These are phyloP conservation scores for Plebejus melissa DNA, from an alignment of 2,888 invertebrate species.

Conservation along the genomic window DNA sequence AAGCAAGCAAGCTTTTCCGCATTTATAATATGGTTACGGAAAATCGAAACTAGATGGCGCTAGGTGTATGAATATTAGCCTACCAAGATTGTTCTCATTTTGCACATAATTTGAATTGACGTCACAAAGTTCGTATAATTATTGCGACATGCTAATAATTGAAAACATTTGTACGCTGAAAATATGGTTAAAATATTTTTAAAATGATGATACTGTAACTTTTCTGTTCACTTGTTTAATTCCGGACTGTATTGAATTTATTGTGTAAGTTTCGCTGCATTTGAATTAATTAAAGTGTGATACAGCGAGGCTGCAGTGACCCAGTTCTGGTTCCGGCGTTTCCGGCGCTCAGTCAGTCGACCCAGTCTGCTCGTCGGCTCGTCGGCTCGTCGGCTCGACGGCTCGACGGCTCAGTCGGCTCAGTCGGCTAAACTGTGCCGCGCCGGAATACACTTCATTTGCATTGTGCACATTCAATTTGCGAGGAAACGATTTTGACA, in stretches of 20 bases:
- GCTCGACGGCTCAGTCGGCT: background rate
- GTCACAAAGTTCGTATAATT: background rate
- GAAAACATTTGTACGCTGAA: background rate
- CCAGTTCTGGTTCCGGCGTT: constrained; percentile 19
- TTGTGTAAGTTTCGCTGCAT: background rate
- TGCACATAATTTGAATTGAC: background rate
- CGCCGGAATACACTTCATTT: constrained; percentile 15
- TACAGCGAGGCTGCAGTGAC: constrained; percentile 21
- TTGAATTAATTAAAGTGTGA: constrained; percentile 20
- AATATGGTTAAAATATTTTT: background rate
- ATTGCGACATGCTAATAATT: background rate
- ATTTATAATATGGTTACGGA: background rate
- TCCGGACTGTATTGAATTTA: background rate
- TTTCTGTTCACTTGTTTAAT: background rate
- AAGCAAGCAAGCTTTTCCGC: background rate
- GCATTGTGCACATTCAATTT: constrained; percentile 5
- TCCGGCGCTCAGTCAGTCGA: constrained; percentile 22
- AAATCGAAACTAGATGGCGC: constrained; percentile 25
- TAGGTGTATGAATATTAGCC: background rate
- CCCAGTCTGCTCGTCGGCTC: background rate
- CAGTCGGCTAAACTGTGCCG: constrained; percentile 3
- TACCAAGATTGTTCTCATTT: background rate
- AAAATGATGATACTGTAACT: background rate
- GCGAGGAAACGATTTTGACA: constrained; percentile 15
- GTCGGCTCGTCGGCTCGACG: background rate